phyloP scores from a whole-genome alignment of 2,113 vertebrate species.

The Varanus komodoensis region DNA sequence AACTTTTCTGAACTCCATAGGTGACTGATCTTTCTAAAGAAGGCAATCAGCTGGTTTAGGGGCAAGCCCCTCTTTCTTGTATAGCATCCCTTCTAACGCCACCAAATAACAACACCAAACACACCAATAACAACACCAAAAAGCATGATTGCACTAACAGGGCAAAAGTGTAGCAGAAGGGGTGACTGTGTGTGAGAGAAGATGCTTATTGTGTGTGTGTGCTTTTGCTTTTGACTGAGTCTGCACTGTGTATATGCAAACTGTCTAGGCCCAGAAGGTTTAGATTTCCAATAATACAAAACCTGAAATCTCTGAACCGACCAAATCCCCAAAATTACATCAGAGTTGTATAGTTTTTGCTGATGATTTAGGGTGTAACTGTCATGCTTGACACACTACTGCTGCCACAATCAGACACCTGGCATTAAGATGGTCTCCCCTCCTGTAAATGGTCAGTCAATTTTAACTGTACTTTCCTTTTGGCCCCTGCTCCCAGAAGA shows the following conservation, averaged over 20 bases:
- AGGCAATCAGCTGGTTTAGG: neutral
- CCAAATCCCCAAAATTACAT: neutral
- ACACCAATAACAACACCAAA: neutral
- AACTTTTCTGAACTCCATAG: neutral
- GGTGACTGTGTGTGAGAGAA: no score
- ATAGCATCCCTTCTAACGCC: neutral
- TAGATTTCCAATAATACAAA: neutral
- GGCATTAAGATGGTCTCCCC: neutral
- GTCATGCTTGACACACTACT: neutral
- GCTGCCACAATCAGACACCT: neutral
- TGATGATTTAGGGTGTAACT: neutral
- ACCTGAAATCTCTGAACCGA: neutral
- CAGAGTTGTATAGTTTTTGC: neutral
- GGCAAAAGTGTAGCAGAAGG: neutral
- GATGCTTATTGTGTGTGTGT: neutral
- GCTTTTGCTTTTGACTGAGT: neutral
- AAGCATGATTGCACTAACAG: neutral
- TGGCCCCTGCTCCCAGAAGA: no score
- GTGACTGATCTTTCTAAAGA: neutral
- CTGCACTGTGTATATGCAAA: neutral
- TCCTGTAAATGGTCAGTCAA: neutral
- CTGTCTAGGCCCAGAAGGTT: neutral
- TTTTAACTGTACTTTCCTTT: neutral
- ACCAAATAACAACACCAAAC: neutral
- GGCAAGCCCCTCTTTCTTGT: neutral